Conservation (phyloP, 2,797 vertebrate genomes). For the Carduelis carduelis region DNA sequence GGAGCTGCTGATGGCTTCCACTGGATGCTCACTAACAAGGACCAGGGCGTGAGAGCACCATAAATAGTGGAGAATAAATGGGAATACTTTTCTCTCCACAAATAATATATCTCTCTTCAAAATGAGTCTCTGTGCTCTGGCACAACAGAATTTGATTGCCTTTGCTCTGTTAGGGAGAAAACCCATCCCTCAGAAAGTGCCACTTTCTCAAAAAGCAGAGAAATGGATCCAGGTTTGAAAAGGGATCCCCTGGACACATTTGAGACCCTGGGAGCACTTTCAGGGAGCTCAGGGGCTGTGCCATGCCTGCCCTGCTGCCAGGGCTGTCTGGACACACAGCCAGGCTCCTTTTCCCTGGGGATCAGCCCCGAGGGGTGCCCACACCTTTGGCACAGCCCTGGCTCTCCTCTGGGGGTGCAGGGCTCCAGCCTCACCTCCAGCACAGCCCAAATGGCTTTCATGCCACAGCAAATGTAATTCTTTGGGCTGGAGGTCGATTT, state of each 20-base stretch:
- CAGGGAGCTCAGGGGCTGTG: neutral
- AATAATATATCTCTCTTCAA: slow-evolving; percentile 13
- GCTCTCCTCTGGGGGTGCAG: neutral
- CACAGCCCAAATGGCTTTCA: neutral
- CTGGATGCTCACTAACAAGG: slow-evolving; percentile 26
- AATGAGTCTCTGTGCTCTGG: neutral
- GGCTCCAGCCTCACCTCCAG: neutral
- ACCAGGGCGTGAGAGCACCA: neutral
- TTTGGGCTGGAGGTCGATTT: neutral
- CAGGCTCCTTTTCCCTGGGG: neutral
- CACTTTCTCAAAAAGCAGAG: neutral
- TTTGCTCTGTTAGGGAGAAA: neutral
- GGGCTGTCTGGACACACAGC: neutral
- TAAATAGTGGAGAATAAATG: slow-evolving; percentile 23
- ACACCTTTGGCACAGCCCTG: neutral
- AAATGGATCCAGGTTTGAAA: neutral
- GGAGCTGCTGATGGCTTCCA: neutral
- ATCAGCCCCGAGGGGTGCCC: neutral
- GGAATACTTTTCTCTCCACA: neutral
- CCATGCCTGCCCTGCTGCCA: neutral
- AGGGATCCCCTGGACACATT: neutral
- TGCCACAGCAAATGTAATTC: neutral
- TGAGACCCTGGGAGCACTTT: neutral
- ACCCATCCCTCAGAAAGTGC: neutral
- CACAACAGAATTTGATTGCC: neutral